Evolutionary conservation across 2,888 invertebrate genomes (phyloP).

Genomic region (Plebejus melissa): DNA sequence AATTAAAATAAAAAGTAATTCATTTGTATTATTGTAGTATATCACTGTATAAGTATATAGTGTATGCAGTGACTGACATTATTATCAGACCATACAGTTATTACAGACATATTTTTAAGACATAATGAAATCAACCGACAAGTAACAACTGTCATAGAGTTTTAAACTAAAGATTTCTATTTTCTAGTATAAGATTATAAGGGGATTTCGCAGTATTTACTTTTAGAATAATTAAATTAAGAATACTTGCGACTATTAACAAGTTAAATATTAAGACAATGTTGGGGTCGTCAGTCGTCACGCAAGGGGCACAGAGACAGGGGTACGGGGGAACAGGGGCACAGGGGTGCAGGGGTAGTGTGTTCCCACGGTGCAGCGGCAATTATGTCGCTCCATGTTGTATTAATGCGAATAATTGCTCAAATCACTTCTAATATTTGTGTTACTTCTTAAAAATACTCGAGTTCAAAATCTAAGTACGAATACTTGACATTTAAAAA

Average conservation of each 20-base stretch:
- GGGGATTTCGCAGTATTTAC: too few relatives aligned
- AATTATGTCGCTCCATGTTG: background rate
- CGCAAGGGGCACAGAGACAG: constrained; percentile 24
- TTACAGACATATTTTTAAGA: too few relatives aligned
- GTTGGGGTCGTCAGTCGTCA: constrained; percentile 18
- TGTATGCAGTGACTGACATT: too few relatives aligned
- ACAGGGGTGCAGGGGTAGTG: constrained; percentile 34
- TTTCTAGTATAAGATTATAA: too few relatives aligned
- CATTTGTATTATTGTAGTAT: too few relatives aligned
- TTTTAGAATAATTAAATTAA: too few relatives aligned
- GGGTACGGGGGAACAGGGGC: constrained; percentile 31
- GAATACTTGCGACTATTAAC: background rate
- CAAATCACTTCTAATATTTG: constrained; percentile 12
- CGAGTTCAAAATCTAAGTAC: background rate
- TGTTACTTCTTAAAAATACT: background rate
- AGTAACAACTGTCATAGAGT: too few relatives aligned
- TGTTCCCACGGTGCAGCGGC: constrained; percentile 46
- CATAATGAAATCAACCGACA: too few relatives aligned
- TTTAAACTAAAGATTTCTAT: too few relatives aligned
- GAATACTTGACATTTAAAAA: background rate
- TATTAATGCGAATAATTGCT: constrained; percentile 16
- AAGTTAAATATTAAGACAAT: constrained; percentile 27
- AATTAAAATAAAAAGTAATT: too few relatives aligned
- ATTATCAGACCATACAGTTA: too few relatives aligned
- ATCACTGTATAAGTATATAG: too few relatives aligned